These are phyloP conservation scores for Thereuonema tuberculata DNA, from an alignment of 1,140 invertebrate species.

Conservation along the genomic window DNA sequence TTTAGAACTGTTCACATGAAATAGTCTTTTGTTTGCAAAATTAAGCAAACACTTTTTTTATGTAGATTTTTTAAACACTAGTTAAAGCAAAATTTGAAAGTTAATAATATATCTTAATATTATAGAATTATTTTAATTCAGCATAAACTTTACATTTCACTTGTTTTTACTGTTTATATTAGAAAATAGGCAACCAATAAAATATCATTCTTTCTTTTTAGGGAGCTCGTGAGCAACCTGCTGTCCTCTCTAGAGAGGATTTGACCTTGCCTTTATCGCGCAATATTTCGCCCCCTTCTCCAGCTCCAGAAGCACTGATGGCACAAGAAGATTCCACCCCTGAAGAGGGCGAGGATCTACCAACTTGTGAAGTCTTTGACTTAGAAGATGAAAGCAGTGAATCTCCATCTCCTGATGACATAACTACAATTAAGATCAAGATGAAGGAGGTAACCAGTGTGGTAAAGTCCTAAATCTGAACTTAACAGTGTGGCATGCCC, in stretches of 20 bases:
- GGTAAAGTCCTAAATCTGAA: no score
- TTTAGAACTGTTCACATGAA: no score
- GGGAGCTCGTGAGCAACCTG: conserved; percentile 2
- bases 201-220: background rate
- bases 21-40: no score
- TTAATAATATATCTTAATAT: no score
- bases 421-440: conserved; percentile 18
- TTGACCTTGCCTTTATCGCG: conserved; percentile 7
- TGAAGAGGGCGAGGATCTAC: conserved; percentile 22
- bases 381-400: conserved; percentile 21
- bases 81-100: no score
- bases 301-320: background rate
- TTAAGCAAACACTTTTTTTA: no score
- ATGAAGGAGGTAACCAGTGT: conserved; percentile 13
- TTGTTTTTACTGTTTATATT: no score
- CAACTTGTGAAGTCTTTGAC: conserved; percentile 22
- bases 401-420: conserved; percentile 22
- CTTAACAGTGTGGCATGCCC: no score
- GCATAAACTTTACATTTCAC: no score
- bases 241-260: conserved; percentile 1
- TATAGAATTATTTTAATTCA: no score
- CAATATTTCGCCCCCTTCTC: background rate
- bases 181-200: no score
- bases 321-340: conserved; percentile 22
- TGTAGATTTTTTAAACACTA: no score